These are phyloP conservation scores for Malurus splendens DNA, from an alignment of 2,797 vertebrate species.

Conservation along the genomic window DNA sequence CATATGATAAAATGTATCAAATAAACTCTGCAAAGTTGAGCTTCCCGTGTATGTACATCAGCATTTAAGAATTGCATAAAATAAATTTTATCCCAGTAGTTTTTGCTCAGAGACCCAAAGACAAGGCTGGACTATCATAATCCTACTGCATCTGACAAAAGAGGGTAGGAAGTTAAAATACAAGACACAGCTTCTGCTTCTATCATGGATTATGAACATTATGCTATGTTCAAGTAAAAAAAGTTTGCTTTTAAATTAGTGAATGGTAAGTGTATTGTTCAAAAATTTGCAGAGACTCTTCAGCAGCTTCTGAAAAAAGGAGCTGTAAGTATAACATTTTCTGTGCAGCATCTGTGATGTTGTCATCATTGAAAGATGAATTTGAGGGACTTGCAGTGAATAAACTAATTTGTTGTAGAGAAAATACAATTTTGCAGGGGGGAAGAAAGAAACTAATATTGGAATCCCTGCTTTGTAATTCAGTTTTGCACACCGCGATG, in stretches of 20 bases:
- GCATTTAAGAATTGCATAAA: not conserved
- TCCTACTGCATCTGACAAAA: not conserved
- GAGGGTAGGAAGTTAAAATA: not conserved
- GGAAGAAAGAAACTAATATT: not conserved
- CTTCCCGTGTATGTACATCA: not conserved
- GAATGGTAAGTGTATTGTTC: accelerated
- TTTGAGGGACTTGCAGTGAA: not conserved
- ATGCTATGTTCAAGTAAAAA: not conserved
- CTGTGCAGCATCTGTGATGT: not conserved
- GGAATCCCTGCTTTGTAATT: not conserved
- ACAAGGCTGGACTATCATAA: not conserved
- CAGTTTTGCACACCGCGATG: not conserved
- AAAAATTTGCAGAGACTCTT: not conserved
- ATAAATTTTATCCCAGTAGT: not conserved
- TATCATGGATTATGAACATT: not conserved
- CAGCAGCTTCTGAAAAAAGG: not conserved
- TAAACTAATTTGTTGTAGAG: not conserved
- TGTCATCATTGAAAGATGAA: not conserved
- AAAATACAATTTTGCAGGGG: not conserved
- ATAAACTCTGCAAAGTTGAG: not conserved
- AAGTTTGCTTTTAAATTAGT: not conserved
- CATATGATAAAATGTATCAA: not conserved
- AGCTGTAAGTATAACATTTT: accelerated
- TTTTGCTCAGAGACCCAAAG: not conserved
- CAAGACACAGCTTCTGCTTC: not conserved